Conservation (phyloP, 2,113 vertebrate species). For the Platysteira castanea region DNA sequence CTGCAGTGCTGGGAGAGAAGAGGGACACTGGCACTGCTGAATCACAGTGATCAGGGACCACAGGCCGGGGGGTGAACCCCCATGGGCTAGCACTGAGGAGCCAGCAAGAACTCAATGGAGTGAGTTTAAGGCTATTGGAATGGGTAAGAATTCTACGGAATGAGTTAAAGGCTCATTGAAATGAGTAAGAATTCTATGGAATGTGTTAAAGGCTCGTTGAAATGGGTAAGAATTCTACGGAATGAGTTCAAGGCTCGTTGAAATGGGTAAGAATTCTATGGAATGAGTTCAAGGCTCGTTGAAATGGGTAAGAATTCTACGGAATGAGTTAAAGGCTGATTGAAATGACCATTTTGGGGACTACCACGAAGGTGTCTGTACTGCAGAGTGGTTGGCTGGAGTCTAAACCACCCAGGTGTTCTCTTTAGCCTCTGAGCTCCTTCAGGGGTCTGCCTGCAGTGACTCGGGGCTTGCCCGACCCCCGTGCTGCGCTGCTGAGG, state of each 20-base stretch:
- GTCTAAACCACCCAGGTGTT: background rate
- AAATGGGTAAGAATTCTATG: too few species aligned
- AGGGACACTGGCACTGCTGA: background rate
- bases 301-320: background rate
- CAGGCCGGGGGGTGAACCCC: background rate
- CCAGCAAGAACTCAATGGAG: background rate
- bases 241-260: too few species aligned
- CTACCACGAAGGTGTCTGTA: rapidly evolving
- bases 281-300: background rate
- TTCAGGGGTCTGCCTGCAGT: background rate
- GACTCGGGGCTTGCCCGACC: background rate
- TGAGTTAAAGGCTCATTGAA: too few species aligned
- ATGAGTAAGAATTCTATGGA: too few species aligned
- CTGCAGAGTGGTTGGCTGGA: background rate
- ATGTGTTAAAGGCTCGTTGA: background rate
- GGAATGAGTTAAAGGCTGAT: background rate
- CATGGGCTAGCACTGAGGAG: background rate
- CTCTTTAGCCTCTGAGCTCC: background rate
- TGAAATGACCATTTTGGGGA: background rate
- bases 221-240: background rate
- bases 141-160: background rate
- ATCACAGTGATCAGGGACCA: background rate
- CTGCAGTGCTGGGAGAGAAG: background rate
- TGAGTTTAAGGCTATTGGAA: background rate
- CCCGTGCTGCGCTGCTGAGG: background rate